These are phyloP conservation scores for Acleris sparsana DNA, from an alignment of 2,888 invertebrate genomes.

Conservation along the genomic window DNA sequence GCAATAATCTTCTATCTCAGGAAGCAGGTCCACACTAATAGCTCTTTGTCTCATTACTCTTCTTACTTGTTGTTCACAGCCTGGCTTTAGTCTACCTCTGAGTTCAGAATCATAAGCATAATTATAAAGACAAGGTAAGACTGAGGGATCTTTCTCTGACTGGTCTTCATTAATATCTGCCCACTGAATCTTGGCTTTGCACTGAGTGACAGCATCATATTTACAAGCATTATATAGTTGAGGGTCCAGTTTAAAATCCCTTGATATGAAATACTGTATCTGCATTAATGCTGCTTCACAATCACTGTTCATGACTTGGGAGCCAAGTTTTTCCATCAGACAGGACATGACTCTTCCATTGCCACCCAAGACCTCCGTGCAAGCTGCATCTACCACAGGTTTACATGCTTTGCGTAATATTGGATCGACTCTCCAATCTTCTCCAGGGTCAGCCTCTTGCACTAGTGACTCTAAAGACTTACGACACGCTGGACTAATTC, in stretches of 20 bases:
- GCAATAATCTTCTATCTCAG: conserved; percentile 96
- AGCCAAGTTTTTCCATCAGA: conserved; percentile 95
- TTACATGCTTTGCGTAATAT: conserved; percentile 93
- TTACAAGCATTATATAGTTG: conserved; percentile 94
- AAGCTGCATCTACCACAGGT: conserved; percentile 91
- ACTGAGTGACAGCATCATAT: conserved; percentile 92
- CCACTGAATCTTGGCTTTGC: conserved; percentile 92
- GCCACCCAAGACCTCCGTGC: conserved; percentile 88
- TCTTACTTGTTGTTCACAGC: conserved; percentile 90
- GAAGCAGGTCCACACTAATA: conserved; percentile 95
- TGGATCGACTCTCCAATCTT: conserved; percentile 98
- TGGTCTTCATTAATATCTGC: conserved; percentile 85
- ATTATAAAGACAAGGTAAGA: conserved; percentile 95
- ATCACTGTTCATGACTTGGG: conserved; percentile 91
- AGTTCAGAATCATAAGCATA: conserved; percentile 84
- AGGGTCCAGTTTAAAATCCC: conserved; percentile 97
- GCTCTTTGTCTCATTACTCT: conserved; percentile 97
- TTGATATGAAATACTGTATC: conserved; percentile 98
- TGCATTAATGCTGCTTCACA: conserved; percentile 96
- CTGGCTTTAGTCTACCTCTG: conserved; percentile 80
- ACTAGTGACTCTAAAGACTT: conserved; percentile 91
- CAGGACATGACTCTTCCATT: conserved; percentile 95
- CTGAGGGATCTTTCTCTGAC: conserved; percentile 91
- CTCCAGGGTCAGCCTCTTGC: conserved; percentile 95
- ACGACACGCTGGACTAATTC: conserved; percentile 88